Evolutionary conservation across 2,797 vertebrate species (phyloP).

Genomic region (Gymnopithys bicolor): DNA sequence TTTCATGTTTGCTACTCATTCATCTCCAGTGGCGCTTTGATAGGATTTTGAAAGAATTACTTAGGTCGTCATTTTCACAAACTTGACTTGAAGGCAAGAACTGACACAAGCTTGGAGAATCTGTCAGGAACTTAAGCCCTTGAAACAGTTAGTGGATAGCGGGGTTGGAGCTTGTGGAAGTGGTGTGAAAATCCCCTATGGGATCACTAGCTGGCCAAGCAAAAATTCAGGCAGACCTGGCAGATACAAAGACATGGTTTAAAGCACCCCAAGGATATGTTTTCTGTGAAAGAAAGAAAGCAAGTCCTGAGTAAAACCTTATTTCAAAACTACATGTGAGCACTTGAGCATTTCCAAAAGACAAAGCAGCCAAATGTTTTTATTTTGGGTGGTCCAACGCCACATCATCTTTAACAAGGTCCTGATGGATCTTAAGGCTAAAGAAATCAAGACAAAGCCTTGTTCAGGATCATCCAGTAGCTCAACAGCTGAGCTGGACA

Average conservation of each 20-base stretch:
- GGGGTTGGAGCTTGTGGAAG: background rate
- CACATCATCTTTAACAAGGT: background rate
- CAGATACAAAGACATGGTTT: background rate
- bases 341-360: background rate
- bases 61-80: background rate
- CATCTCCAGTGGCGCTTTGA: background rate
- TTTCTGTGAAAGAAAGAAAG: background rate
- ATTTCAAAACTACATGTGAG: background rate
- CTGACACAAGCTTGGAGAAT: background rate
- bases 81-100: background rate
- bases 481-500: background rate
- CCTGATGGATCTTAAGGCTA: background rate
- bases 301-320: background rate
- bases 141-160: background rate
- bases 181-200: background rate
- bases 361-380: background rate
- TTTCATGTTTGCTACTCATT: background rate
- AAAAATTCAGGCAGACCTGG: background rate
- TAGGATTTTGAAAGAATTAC: background rate
- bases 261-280: background rate
- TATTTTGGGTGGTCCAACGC: background rate
- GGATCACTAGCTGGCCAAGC: background rate
- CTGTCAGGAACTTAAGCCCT: background rate
- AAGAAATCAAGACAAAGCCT: background rate
- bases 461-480: background rate